phyloP scores from a whole-genome alignment of 2,888 invertebrate genomes.

The Cinara cedri region DNA sequence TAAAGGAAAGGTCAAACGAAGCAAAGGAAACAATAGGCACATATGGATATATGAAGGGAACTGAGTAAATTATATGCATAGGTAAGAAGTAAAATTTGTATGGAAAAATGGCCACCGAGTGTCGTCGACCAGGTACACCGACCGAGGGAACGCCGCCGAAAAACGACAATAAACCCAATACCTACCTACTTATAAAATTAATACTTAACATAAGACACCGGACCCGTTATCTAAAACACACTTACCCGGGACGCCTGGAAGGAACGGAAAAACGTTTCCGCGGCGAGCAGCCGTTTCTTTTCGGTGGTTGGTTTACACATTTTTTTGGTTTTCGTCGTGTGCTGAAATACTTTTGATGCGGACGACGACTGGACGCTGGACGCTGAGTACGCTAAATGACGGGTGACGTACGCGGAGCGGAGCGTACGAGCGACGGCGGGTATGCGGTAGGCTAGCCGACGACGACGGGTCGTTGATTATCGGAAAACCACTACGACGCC shows the following conservation, averaged over 20 bases:
- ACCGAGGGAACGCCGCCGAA: background rate
- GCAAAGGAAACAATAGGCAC: too few relatives aligned
- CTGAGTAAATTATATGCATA: too few relatives aligned
- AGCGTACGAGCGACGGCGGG: background rate
- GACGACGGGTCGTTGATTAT: too few relatives aligned
- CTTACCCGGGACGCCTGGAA: background rate
- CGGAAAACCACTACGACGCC: too few relatives aligned
- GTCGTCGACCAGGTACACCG: background rate
- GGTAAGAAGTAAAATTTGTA: too few relatives aligned
- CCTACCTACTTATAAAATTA: too few relatives aligned
- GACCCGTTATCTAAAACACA: background rate
- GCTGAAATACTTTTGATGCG: too few relatives aligned
- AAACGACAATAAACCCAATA: background rate
- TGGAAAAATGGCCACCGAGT: background rate
- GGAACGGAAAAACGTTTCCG: constrained; percentile 13
- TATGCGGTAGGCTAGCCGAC: background rate
- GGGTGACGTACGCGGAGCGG: background rate
- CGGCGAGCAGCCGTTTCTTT: background rate
- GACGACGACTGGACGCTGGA: too few relatives aligned
- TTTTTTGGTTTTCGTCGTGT: background rate
- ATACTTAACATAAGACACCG: too few relatives aligned
- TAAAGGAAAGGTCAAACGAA: too few relatives aligned
- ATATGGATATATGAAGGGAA: too few relatives aligned
- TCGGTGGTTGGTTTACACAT: background rate
- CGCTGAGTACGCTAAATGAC: background rate